Evolutionary conservation across 2,797 vertebrate genomes (phyloP).

Genomic region (Monodelphis domestica): DNA sequence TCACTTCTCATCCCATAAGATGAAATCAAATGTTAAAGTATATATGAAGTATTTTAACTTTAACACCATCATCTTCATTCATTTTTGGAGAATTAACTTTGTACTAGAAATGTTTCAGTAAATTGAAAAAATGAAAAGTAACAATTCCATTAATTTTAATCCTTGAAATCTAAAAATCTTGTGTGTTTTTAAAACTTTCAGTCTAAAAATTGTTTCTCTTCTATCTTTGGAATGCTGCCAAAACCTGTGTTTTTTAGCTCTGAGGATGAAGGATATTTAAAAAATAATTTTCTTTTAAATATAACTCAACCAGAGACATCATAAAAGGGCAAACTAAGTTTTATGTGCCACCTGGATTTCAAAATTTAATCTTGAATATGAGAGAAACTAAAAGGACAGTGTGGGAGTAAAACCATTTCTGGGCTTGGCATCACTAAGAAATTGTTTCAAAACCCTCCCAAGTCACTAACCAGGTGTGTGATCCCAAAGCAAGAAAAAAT

Average conservation of each 20-base stretch:
- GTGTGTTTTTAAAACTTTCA: constrained; percentile 26
- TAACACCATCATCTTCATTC: not conserved
- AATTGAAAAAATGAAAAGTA: not conserved
- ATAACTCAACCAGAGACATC: not conserved
- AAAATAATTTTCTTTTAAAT: not conserved
- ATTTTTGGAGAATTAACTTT: not conserved
- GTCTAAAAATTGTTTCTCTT: constrained; percentile 12
- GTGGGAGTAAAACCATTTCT: not conserved
- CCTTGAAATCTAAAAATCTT: constrained; percentile 20
- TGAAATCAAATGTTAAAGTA: not conserved
- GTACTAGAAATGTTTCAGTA: not conserved
- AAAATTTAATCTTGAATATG: not conserved
- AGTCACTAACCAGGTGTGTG: not conserved
- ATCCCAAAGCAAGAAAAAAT: not conserved
- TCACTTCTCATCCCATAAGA: not conserved
- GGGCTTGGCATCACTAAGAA: not conserved
- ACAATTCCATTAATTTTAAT: not conserved
- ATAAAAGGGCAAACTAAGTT: not conserved
- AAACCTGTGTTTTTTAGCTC: not conserved
- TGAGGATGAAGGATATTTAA: not conserved
- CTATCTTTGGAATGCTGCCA: not conserved
- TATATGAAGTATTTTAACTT: not conserved
- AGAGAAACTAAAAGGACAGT: not conserved
- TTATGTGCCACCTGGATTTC: not conserved
- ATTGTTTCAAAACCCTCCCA: not conserved